phyloP scores from a whole-genome alignment of 2,888 invertebrate genomes.

The Sphecodes monilicornis region DNA sequence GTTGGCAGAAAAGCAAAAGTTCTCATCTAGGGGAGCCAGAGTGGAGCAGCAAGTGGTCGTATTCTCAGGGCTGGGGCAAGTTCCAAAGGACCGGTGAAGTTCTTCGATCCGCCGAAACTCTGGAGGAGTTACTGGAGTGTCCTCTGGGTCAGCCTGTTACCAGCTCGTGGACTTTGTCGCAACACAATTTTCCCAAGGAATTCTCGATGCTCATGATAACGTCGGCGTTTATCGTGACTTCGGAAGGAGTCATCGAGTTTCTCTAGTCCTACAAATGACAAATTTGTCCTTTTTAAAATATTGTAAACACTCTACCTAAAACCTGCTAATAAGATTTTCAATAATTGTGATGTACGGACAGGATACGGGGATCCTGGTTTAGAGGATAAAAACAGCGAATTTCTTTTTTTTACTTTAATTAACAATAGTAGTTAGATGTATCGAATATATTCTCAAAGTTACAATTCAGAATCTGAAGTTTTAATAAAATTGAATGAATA shows the following conservation, averaged over 20 bases:
- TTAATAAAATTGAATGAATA: too few species aligned
- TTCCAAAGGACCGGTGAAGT: slow-evolving; percentile 64
- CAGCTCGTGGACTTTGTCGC: slow-evolving; percentile 59
- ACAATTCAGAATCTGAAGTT: too few species aligned
- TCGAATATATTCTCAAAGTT: too few species aligned
- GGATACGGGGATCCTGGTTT: too few species aligned
- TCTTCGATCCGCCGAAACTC: slow-evolving; percentile 66
- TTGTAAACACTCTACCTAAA: background rate
- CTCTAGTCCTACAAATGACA: background rate
- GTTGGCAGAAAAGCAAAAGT: slow-evolving; percentile 64
- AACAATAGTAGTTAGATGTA: too few species aligned
- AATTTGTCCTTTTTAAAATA: background rate
- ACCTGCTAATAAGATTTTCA: too few species aligned
- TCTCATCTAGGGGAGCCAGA: slow-evolving; percentile 54
- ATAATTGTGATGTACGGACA: too few species aligned
- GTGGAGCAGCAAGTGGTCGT: slow-evolving; percentile 71
- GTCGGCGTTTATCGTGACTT: slow-evolving; percentile 28
- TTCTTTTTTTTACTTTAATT: too few species aligned
- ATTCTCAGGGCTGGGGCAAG: slow-evolving; percentile 63
- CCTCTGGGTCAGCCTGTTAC: slow-evolving; percentile 63
- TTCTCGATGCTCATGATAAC: slow-evolving; percentile 42
- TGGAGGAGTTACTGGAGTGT: slow-evolving; percentile 57
- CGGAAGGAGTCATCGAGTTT: background rate
- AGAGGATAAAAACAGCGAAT: too few species aligned
- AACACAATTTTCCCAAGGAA: slow-evolving; percentile 62